Evolutionary conservation across 2,888 invertebrate species (phyloP).

Genomic region (Amitus sp.): DNA sequence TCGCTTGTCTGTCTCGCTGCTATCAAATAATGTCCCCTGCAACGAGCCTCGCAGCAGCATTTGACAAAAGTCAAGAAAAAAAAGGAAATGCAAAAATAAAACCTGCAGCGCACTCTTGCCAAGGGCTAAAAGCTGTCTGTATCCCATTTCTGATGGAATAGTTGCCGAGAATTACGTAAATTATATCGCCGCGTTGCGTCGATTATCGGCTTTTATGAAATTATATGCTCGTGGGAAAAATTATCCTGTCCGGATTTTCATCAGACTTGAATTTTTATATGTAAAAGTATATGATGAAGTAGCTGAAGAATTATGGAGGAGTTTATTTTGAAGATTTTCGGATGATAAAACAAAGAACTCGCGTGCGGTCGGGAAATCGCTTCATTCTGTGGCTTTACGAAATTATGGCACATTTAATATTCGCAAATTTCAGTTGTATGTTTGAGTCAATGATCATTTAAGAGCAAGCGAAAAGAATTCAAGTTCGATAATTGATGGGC

Average conservation of each 20-base stretch:
- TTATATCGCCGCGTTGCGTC: neutral
- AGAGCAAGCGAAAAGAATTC: constrained; percentile 33
- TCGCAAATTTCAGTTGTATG: constrained; percentile 45
- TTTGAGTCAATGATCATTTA: constrained; percentile 52
- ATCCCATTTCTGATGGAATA: too few species aligned
- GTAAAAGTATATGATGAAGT: neutral
- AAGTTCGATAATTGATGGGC: constrained; percentile 10
- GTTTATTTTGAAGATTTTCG: too few species aligned
- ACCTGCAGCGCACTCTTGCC: neutral
- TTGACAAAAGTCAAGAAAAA: constrained; percentile 43
- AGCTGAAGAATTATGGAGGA: too few species aligned
- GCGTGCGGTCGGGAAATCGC: constrained; percentile 50
- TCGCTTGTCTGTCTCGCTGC: constrained; percentile 44
- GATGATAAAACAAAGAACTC: constrained; percentile 11
- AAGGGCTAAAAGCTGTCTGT: too few species aligned
- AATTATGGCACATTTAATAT: constrained; percentile 57
- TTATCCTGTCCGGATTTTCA: too few species aligned
- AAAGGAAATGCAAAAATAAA: constrained; percentile 26
- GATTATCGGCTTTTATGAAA: neutral
- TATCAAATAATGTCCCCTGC: constrained; percentile 60
- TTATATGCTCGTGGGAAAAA: too few species aligned
- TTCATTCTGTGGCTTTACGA: constrained; percentile 59
- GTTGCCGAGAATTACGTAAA: neutral
- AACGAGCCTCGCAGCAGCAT: constrained; percentile 51
- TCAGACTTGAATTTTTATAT: too few species aligned